Base-by-base conservation (phyloP, 2,797 vertebrate genomes). In the Pogonophryne albipinna region DNA sequence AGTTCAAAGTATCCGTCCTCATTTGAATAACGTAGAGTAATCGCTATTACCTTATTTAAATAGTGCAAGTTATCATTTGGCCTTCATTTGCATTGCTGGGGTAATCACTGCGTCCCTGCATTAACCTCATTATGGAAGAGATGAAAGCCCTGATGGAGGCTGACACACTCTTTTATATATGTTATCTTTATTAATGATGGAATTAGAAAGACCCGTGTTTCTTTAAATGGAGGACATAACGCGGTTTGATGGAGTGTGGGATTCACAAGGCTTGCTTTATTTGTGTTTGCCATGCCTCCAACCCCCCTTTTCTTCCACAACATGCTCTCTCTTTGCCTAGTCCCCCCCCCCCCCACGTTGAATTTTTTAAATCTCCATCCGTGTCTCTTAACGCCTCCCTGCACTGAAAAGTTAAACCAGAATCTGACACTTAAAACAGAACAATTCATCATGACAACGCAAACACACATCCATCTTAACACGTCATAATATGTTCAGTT, bases 21-120 rank as follows among this genome's bases (percentile, higher is more conserved):
- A 93, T 94, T 91, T 91, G 91, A 91, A 94, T 94, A 94, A 91
- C 87, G 83, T 91, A 49, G 85, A 84, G 87, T 93, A 94, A 93
- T 93, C 93, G 83, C 84, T 93, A 92, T 91, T 92, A 89, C 91
- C 93, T 92, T 91, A 92, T 94, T 94, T 93, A 93, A 94, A 93
- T 92, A 93, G 91, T 93, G 93, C 93, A 92, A 93, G 92, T 91
- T 93, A 93, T 92, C 91, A 87, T 92, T 91, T 93, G 90, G 92
- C 92, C 93, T 89, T 90, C 87, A 92, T 93, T 94, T 94, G 89
- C 92, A 93, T 92, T 84, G 89, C 80, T 17, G 79, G 78, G 90
- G 87, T 90, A 91, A 92, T 92, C 89, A 91, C 84, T 50, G 79
- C 78, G 84, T 91, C 90, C 89, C 90, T 81, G 90, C 89, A 91